These are phyloP conservation scores for Rallus crepitans DNA, from an alignment of 2,797 vertebrate genomes.

Conservation along the genomic window DNA sequence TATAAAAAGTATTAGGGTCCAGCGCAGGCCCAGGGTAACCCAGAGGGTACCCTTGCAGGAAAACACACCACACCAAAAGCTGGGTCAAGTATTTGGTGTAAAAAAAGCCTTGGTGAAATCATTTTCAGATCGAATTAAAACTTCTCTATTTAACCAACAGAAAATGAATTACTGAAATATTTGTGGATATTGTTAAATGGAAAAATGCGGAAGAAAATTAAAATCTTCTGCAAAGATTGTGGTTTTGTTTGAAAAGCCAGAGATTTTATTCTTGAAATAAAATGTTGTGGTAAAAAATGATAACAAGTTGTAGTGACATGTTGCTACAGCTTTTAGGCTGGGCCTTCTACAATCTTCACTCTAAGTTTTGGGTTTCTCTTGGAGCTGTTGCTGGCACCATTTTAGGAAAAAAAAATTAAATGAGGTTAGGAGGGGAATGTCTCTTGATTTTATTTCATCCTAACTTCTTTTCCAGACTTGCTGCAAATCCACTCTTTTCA, in stretches of 20 bases:
- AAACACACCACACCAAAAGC: not conserved
- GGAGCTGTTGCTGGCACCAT: not conserved
- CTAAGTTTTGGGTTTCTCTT: not conserved
- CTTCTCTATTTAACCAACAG: not conserved
- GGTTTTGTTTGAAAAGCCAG: constrained; percentile 46
- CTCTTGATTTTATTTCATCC: not conserved
- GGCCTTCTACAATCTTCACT: not conserved
- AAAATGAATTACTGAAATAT: constrained; percentile 54
- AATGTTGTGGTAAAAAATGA: not conserved
- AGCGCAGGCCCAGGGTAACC: not conserved
- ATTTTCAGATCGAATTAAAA: not conserved
- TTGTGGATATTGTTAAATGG: constrained; percentile 33
- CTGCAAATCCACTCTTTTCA: constrained; percentile 6
- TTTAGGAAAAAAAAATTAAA: not conserved
- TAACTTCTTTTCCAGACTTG: not conserved
- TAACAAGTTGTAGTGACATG: not conserved
- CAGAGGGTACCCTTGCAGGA: not conserved
- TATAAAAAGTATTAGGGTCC: not conserved
- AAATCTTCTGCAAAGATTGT: constrained; percentile 25
- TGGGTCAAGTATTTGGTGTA: not conserved
- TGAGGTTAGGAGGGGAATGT: not conserved
- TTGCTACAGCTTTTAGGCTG: not conserved
- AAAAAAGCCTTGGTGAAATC: not conserved
- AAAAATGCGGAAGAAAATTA: constrained; percentile 41
- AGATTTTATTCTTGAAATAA: constrained; percentile 20